Percentiles rank a stretch among this genome's conserved stretches.
Evolutionary conservation across 2,797 vertebrate genomes (phyloP).

Genomic region (Aselliscus stoliczkanus): DNA sequence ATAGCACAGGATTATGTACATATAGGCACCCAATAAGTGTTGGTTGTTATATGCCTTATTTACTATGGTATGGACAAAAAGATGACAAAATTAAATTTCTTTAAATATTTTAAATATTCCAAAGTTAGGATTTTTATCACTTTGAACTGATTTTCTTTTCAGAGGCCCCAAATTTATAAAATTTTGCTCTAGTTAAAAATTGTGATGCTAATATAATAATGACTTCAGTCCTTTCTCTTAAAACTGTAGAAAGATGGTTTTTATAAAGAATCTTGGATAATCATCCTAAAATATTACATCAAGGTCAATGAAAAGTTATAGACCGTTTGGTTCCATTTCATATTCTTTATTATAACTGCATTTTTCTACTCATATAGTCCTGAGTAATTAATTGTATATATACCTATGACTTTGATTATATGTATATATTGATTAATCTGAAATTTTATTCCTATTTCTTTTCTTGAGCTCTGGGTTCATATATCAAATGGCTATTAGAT

Average conservation of each 20-base stretch:
- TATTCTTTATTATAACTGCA: background rate
- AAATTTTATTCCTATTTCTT: conserved; percentile 8
- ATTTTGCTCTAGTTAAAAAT: background rate
- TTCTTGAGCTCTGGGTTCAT: background rate
- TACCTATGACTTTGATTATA: background rate
- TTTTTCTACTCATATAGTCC: background rate
- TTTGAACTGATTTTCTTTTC: background rate
- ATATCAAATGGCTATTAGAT: background rate
- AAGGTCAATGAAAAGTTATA: background rate
- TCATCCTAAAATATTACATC: background rate
- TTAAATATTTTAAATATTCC: background rate
- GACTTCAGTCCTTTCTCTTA: background rate
- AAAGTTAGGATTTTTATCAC: background rate
- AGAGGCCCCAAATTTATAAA: background rate
- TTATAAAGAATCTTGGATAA: background rate
- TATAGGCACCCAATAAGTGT: background rate
- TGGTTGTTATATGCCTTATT: background rate
- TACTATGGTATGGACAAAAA: background rate
- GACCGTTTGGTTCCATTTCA: background rate
- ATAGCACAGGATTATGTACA: background rate
- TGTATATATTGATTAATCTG: background rate
- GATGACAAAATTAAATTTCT: background rate
- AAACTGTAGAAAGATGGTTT: background rate
- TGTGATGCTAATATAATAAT: background rate
- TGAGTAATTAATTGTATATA: background rate